Percentiles rank a stretch among this genome's conserved stretches.
Evolutionary conservation across 2,797 vertebrate species (phyloP).

Genomic region (Peromyscus eremicus): DNA sequence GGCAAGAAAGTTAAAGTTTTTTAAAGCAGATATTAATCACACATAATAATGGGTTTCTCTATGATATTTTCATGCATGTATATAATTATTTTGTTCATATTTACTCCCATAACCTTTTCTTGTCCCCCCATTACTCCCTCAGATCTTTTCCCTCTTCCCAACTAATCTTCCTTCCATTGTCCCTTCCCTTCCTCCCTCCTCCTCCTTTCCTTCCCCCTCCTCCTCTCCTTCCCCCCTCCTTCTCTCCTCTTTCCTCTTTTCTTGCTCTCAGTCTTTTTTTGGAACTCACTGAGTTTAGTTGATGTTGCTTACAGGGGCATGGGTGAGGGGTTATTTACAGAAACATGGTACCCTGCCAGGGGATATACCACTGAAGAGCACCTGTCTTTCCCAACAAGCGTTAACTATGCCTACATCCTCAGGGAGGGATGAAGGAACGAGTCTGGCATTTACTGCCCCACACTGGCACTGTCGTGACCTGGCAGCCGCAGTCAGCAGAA

Average conservation of each 20-base stretch:
- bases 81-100: background rate
- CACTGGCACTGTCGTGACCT: background rate
- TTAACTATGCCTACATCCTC: background rate
- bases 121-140: background rate
- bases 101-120: background rate
- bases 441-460: background rate
- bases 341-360: background rate
- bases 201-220: background rate
- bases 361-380: background rate
- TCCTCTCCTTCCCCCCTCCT: background rate
- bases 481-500: background rate
- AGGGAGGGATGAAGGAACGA: background rate
- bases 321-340: background rate
- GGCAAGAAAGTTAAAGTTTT: background rate
- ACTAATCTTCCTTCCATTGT: background rate
- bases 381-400: background rate
- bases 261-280: background rate
- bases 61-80: background rate
- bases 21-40: background rate
- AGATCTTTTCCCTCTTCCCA: background rate
- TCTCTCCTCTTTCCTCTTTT: background rate
- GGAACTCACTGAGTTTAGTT: background rate
- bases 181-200: background rate
- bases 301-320: background rate
- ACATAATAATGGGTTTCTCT: background rate